A percentile compares a stretch with the other conserved stretches of the same genome.
Evolutionary conservation across 2,113 vertebrate species (phyloP).

Genomic region (Cochlearius cochlearius): DNA sequence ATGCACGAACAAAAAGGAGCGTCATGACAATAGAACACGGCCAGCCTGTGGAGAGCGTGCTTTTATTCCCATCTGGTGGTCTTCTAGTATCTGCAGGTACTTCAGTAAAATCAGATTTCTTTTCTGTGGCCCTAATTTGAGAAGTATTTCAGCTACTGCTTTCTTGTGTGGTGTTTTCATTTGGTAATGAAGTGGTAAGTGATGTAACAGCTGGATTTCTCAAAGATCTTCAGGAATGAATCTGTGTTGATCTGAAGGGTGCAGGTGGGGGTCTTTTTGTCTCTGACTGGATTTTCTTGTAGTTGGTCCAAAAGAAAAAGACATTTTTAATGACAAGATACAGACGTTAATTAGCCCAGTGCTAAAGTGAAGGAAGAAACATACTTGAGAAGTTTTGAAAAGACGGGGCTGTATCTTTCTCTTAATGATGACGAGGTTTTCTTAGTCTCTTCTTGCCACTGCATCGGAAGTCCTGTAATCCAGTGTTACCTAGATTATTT

Average conservation of each 20-base stretch:
- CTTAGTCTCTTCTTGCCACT: background rate
- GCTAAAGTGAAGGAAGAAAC: background rate
- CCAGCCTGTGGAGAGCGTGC: constrained; percentile 94
- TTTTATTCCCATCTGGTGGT: constrained; percentile 93
- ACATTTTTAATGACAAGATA: background rate
- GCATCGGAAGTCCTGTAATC: background rate
- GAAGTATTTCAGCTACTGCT: background rate
- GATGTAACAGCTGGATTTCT: background rate
- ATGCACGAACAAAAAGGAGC: constrained; percentile 83
- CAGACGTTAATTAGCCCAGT: background rate
- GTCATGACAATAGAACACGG: constrained; percentile 91
- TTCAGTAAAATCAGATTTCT: background rate
- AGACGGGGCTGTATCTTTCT: background rate
- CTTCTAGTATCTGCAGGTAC: constrained; percentile 95
- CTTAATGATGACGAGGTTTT: background rate
- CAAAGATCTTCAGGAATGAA: background rate
- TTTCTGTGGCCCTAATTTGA: background rate
- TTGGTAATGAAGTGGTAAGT: background rate
- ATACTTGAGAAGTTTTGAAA: background rate
- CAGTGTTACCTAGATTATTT: background rate
- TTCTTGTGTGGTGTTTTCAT: background rate
- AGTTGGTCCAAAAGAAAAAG: background rate
- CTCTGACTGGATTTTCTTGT: background rate
- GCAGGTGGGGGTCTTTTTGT: background rate
- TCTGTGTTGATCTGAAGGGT: background rate